Percentiles rank a stretch among this genome's conserved stretches.
These are phyloP conservation scores for Python bivittatus DNA, from an alignment of 2,113 vertebrate species.

Conservation along the genomic window DNA sequence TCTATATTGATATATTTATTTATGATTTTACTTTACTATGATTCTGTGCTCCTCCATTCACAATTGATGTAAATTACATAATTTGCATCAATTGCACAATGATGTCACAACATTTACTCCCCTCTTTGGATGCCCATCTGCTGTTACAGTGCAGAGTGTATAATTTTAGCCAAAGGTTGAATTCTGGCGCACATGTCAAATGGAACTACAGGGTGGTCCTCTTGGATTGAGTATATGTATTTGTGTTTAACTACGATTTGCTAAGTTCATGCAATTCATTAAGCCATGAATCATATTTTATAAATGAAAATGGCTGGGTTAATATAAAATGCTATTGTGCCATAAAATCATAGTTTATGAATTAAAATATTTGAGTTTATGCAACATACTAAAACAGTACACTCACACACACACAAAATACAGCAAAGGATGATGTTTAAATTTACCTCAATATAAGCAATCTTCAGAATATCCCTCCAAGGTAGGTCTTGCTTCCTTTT, in stretches of 20 bases:
- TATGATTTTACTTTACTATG: neutral
- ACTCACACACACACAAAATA: neutral
- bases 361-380: neutral
- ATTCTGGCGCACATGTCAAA: neutral
- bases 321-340: neutral
- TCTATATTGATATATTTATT: neutral
- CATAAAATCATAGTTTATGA: neutral
- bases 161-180: neutral
- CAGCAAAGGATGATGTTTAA: neutral
- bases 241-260: neutral
- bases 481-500: neutral
- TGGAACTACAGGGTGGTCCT: neutral
- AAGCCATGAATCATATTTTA: neutral
- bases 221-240: neutral
- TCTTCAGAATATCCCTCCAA: neutral
- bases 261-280: neutral
- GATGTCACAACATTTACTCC: neutral
- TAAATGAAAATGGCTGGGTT: neutral
- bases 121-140: neutral
- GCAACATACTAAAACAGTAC: neutral
- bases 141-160: neutral
- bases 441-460: neutral
- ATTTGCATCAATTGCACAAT: neutral
- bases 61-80: neutral
- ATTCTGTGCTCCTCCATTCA: neutral